Conservation (phyloP, 2,797 vertebrate species). For the Thripadectes ignobilis region DNA sequence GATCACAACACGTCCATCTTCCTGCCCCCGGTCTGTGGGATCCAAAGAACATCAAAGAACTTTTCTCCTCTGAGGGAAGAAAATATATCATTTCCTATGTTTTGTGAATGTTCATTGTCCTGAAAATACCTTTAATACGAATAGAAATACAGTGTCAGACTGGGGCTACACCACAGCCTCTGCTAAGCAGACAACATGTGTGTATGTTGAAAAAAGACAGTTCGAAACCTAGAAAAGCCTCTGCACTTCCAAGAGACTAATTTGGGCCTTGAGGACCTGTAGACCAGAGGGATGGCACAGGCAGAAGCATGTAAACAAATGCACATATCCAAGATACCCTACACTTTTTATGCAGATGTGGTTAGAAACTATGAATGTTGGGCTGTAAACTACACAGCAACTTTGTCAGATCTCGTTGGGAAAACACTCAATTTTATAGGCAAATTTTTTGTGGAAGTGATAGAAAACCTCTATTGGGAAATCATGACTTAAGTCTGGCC, state of each 20-base stretch:
- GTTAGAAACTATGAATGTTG: background rate
- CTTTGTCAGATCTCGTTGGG: background rate
- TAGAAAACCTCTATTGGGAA: background rate
- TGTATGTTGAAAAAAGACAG: background rate
- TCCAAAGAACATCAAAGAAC: background rate
- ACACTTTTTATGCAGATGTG: background rate
- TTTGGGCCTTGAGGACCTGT: background rate
- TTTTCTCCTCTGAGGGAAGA: background rate
- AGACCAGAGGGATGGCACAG: background rate
- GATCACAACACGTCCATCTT: background rate
- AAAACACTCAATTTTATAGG: background rate
- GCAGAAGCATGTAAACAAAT: background rate
- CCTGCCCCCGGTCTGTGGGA: background rate
- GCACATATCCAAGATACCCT: too few relatives aligned
- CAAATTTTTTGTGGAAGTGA: background rate
- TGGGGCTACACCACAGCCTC: rapidly evolving
- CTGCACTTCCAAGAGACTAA: background rate
- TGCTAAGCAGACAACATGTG: background rate
- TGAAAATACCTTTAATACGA: background rate
- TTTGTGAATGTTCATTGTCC: background rate
- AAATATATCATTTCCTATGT: background rate
- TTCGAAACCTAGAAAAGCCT: background rate
- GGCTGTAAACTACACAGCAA: background rate
- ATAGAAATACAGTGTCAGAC: background rate
- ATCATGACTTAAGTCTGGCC: background rate